Conservation (phyloP, 1,140 invertebrate species). For the Sycophila sp. region DNA sequence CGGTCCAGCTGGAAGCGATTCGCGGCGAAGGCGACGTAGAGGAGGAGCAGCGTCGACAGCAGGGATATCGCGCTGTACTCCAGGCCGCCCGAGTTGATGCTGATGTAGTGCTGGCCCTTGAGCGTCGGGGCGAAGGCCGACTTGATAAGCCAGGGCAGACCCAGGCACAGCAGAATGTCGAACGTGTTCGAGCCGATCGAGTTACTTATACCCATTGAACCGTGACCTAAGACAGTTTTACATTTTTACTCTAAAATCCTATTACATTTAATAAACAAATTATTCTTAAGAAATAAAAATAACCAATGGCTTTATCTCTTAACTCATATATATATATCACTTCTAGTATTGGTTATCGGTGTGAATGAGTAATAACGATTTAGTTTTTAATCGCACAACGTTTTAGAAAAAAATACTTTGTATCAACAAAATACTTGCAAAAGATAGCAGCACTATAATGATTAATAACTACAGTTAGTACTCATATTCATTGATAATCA, state of each 20-base stretch:
- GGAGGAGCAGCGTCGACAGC: constrained; percentile 78
- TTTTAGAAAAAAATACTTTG: too few species aligned
- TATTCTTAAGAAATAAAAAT: too few species aligned
- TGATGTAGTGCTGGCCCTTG: constrained; percentile 76
- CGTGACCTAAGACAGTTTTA: constrained; percentile 77
- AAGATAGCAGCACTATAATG: too few species aligned
- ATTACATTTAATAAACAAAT: too few species aligned
- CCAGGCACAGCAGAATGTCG: constrained; percentile 85
- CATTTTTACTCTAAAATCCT: neutral
- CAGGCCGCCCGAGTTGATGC: constrained; percentile 82
- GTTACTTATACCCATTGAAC: constrained; percentile 90
- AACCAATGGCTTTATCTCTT: too few species aligned
- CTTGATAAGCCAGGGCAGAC: constrained; percentile 88
- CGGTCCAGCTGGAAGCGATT: constrained; percentile 84
- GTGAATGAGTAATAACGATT: too few species aligned
- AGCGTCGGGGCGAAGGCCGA: constrained; percentile 78
- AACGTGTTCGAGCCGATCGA: constrained; percentile 92
- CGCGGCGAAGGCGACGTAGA: constrained; percentile 80
- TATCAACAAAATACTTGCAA: too few species aligned
- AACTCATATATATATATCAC: too few species aligned
- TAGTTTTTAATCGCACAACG: too few species aligned
- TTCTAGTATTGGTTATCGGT: too few species aligned
- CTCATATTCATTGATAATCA: neutral
- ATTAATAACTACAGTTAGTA: too few species aligned
- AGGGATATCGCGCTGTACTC: constrained; percentile 85